Conservation (phyloP, 2,888 invertebrate genomes). For the Nomada fabriciana region DNA sequence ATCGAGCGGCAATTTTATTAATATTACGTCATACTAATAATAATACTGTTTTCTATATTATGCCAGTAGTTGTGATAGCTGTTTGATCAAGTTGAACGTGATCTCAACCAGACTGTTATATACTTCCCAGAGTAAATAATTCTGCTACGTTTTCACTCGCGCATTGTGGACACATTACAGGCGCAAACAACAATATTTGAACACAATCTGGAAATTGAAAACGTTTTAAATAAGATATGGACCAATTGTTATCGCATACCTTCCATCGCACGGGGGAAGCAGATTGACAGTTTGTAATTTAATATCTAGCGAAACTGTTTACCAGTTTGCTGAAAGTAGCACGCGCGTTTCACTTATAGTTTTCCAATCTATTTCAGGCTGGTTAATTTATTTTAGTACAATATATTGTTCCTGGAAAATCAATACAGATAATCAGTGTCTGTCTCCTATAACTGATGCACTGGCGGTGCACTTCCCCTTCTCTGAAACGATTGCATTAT, state of each 20-base stretch:
- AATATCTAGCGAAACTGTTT: neutral
- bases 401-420: neutral
- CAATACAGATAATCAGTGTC: too few relatives aligned
- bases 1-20: neutral
- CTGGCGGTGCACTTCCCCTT: too few relatives aligned
- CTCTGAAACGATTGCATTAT: neutral
- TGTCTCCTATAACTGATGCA: too few relatives aligned
- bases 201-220: neutral
- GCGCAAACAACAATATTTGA: neutral
- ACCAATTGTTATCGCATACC: neutral
- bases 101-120: neutral
- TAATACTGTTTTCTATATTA: neutral
- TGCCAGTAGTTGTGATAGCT: neutral
- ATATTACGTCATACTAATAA: slow-evolving; percentile 16
- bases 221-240: neutral
- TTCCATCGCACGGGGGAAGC: neutral
- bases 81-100: slow-evolving; percentile 1
- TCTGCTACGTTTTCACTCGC: neutral
- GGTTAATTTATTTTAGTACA: neutral
- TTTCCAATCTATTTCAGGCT: neutral
- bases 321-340: neutral
- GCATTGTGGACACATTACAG: neutral
- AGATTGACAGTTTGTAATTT: neutral
- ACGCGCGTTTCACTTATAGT: neutral
- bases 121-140: neutral